Evolutionary conservation across 2,113 vertebrate species (phyloP), one percentile per base, ranked within the genome.

Genomic region (Osmerus eperlanus): DNA sequence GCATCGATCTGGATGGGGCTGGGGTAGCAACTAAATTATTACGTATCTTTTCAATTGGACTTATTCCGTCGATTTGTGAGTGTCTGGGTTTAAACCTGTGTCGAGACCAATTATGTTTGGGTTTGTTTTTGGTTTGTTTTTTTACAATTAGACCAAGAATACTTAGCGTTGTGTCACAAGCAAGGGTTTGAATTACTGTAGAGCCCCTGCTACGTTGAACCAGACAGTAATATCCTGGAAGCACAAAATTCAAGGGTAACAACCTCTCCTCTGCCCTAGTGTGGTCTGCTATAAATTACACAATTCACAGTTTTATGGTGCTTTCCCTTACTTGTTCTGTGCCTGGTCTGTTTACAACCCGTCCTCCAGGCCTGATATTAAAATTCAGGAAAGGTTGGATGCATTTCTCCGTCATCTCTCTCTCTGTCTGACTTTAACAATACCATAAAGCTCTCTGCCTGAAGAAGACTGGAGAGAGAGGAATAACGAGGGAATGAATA

Each of bases 261-360:
- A 87, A 62, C 72, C 71, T 89, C 89, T 84, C 87, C 88, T 88
- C 86, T 81, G 73, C 86, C 87, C 77, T 6, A 77, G 79, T 88
- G 85, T 85, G 87, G 83, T 88, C 86, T 85, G 91, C 86, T 85
- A 92, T 92, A 92, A 92, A 92, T 92, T 89, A 91, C 83, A 91
- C 86, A 89, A 90, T 90, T 88, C 85, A 63, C 76, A 79, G 74
- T 91, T 92, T 92, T 92, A 92, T 90, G 83, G 89, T 84, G 70
- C 82, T 81, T 85, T 70, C 68, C 86, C 87, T 86, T 72, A 79
- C 71, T 78, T 70, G 23, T 69, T 72, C 83, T 80, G 85, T 80
- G 82, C 80, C 79, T 78, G 66, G 0, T 71, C 41, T 85, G 85
- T 92, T 92, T 92, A 91, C 89, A 87, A 87, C 85, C 88, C 73